phyloP scores from a whole-genome alignment of 2,888 invertebrate species.

The Germaria angustata region DNA sequence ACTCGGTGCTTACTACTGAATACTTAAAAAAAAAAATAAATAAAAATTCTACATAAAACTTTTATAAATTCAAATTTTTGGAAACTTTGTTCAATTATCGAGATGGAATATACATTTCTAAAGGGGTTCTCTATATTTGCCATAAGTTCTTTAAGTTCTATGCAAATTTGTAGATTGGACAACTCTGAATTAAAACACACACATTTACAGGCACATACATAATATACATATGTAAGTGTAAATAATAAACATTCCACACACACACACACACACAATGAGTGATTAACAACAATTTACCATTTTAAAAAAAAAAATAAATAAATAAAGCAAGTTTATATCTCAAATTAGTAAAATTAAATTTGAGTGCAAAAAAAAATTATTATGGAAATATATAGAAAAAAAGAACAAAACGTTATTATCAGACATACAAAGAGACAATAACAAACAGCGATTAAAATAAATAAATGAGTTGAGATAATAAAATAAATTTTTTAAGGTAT shows the following conservation, averaged over 20 bases:
- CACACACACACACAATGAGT: not conserved
- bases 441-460: not conserved
- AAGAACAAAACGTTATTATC: too few species aligned
- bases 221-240: not conserved
- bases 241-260: not conserved
- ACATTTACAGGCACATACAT: not conserved
- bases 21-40: too few species aligned
- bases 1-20: too few species aligned
- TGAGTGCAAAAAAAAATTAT: constrained; percentile 10
- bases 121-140: not conserved
- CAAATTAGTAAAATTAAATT: constrained; percentile 8
- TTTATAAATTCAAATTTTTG: too few species aligned
- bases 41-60: too few species aligned
- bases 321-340: constrained; percentile 2
- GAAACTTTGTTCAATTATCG: too few species aligned
- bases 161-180: not conserved
- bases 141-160: not conserved
- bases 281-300: not conserved
- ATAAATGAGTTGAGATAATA: constrained; percentile 29
- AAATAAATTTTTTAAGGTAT: not conserved
- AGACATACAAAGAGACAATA: not conserved
- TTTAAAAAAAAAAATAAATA: constrained; percentile 9
- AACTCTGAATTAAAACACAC: constrained; percentile 27
- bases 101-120: too few species aligned
- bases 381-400: constrained; percentile 26